Evolutionary conservation across 2,797 vertebrate species (phyloP), one percentile per base, ranked within the genome.

Genomic region (Hapalemur alaotrensis): DNA sequence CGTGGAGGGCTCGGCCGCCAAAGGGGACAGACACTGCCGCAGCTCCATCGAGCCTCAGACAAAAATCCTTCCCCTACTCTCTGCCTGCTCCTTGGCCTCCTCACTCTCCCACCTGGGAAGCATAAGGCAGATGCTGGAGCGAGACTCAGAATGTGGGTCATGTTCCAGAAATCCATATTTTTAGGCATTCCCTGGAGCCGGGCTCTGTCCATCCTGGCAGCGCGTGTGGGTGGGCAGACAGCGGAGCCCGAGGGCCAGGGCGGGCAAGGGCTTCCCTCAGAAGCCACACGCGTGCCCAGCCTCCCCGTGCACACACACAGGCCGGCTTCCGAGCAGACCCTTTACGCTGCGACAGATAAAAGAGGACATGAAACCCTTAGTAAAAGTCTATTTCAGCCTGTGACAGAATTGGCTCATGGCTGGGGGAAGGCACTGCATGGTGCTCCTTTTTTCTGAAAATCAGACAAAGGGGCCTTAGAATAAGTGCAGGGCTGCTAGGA

Each of bases 401-500:
- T 54, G 89, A 89, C 63, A 59, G 82, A 90, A 84, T 8, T 35
- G 86, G 69, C 89, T 94, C 3, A 1, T 20, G 80, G 41, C 7
- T 46, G 65, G 38, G 84, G 84, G 59, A 93, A 92, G 85, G 93
- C 83, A 41, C 75, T 38, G 30, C 67, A 63, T 67, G 81, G 75
- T 57, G 30, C n/a, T 46, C 28, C 32, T 75, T 86, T 69, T 79
- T 43, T 23, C 63, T n/a, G 18, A 54, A 43, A 90, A 90, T 43
- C 88, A 95, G 84, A 96, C 96, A 89, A 96, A 96, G 80, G 97
- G 86, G 82, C 86, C 65, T 78, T 46, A 41, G 28, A 80, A 65
- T 46, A 70, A 88, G 73, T 22, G 8, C 59, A 50, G 4, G 35
- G 79, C 88, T 72, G 22, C 76, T 28, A 25, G 89, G 96, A 93